Evolutionary conservation across 2,113 vertebrate species (phyloP), one percentile per base, ranked within the genome.

Genomic region (Rhea pennata): DNA sequence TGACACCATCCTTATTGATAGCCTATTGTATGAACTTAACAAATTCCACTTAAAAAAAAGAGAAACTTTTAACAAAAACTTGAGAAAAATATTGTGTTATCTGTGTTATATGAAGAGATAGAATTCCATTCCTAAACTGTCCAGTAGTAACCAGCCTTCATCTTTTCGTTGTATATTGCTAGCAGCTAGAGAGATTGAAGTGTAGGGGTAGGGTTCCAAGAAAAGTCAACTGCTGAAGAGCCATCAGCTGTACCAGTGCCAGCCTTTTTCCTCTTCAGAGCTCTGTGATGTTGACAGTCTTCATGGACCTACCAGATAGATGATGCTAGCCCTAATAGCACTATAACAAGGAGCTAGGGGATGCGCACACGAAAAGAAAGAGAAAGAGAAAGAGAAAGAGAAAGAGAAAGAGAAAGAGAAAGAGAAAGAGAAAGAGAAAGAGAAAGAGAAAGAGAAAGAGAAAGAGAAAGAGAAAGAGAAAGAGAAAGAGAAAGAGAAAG

Each of bases 121-220:
- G 9, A 79, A 73, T 42, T 39, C 6, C 42, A 91, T 66, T 77
- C 40, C 61, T 77, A 87, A 6, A 10, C n/a, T 56, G 9, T 10
- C 4, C 39, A 23, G 15, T 8, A 69, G 71, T 48, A 64, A 29
- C 31, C 12, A 64, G n/a, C 13, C 51, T 88, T 75, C 20, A 69
- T 26, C 20, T 62, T 65, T 59, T 50, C 36, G 29, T 70, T 80
- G 26, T 66, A 6, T 36, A 40, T 4, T 59, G 58, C 53, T 62
- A n/a, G 36, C 20, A 24, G 9, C n/a, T 24, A 51, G n/a, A 73
- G 10, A 70, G 13, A 71, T 17, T n/a, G 29, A 51, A 44, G 12
- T 24, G 26, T 13, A 53, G 4, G 3, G 0, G 20, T 13, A 27
- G 2, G 2, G 10, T 7, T 48, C 1, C n/a, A 70, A 40, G 36